Base-by-base conservation (phyloP, 1,140 invertebrate genomes). In the Aphaenogaster ashmeadi region DNA sequence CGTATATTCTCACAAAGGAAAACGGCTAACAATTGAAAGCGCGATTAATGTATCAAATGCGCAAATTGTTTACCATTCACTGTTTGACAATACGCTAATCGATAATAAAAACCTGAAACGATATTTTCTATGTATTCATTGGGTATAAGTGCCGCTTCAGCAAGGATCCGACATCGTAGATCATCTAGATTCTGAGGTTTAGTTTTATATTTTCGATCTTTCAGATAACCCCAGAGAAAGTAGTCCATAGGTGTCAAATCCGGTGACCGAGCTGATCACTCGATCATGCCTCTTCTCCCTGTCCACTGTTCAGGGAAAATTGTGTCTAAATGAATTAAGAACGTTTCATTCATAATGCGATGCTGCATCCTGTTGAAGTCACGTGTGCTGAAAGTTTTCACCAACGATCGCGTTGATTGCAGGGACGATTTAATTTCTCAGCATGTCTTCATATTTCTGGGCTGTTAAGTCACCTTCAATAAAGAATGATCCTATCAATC, bases 251-350 rank as follows among this genome's bases (percentile, higher is more conserved):
- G 47, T 52, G 21, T 8, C 3, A 74, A 27, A 27, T 74, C 47
- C 2, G 71, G 71, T 11, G 67, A 71, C 9, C 21, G 5, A 36
- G 21, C 41, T 74, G 71, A 47, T 21, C 47, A 74, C 18, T 74
- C 47, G 4, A 52, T 74, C 21, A 7, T 5, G 8, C 7, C 69
- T 74, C 21, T 74, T 18, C 47, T 27, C 8, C 18, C 47, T 47
- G 52, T 72, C 47, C 47, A 52, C 3, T 11, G n/a, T 33, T 56
- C 27, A 71, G 21, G 9, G 9, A 52, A 74, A 33, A 74, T 11
- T 50, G 3, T 11, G 47, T 74, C 21, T 74, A 74, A 74, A 47
- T 71, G 27, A 71, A 71, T 71, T 71, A 33, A 41, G 67, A 44
- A 50, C 67, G 27, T 71, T 44, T 36, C 47, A 18, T 33, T 15